Evolutionary conservation across 1,140 invertebrate species (phyloP).

Genomic region (Drosophila gunungcola): DNA sequence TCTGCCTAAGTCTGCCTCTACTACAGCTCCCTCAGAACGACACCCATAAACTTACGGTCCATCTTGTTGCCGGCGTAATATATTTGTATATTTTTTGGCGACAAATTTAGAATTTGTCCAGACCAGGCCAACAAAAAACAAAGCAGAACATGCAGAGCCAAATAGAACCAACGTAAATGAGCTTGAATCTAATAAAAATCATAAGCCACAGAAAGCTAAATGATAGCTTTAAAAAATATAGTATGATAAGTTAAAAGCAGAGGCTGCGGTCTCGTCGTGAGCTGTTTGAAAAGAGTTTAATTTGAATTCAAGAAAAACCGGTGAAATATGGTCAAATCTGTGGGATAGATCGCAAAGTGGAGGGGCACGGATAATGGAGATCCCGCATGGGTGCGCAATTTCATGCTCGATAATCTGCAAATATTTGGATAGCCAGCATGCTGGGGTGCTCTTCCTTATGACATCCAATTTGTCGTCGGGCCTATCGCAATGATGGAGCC

Average conservation of each 20-base stretch:
- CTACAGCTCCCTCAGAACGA: constrained; percentile 38
- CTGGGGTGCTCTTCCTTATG: constrained; percentile 6
- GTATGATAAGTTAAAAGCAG: constrained; percentile 36
- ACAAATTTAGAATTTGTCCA: constrained; percentile 38
- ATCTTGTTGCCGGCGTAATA: constrained; percentile 37
- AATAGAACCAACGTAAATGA: constrained; percentile 37
- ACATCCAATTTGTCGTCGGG: constrained; percentile 36
- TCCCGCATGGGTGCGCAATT: constrained; percentile 32
- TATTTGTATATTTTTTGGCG: constrained; percentile 54
- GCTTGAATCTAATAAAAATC: constrained; percentile 51
- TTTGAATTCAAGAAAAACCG: constrained; percentile 61
- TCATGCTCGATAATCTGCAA: constrained; percentile 32
- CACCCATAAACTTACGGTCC: constrained; percentile 70
- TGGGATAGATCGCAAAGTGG: not conserved
- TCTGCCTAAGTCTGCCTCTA: constrained; percentile 1
- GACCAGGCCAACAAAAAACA: not conserved
- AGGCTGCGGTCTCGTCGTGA: constrained; percentile 1
- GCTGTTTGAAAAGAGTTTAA: constrained; percentile 36
- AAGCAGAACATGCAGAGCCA: constrained; percentile 19
- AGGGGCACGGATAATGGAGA: not conserved
- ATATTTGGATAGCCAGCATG: constrained; percentile 26
- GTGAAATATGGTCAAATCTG: constrained; percentile 37
- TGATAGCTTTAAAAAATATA: constrained; percentile 12
- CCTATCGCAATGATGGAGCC: constrained; percentile 35
- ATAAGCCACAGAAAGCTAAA: constrained; percentile 50